Evolutionary conservation across 1,140 invertebrate species (phyloP), one percentile per base, ranked within the genome.

Genomic region (Bombus balteatus): DNA sequence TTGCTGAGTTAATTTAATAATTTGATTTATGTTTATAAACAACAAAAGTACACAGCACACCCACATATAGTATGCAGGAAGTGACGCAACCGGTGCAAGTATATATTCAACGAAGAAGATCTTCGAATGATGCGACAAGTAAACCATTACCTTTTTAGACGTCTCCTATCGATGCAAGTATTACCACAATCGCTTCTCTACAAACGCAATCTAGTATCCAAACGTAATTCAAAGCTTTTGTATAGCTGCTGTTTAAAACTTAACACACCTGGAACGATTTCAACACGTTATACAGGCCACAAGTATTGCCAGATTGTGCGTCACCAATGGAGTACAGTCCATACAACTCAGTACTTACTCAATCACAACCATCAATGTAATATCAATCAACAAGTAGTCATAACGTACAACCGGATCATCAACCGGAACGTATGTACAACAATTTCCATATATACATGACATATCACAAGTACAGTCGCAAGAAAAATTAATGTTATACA

Each of bases 141-240:
- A 98, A 98, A 92, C 95, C 98, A 4, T 95, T 98, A 71, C 97
- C 97, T 22, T 98, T 98, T 96, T 97, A 98, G 93, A 97, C 98
- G 94, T 96, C 97, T 90, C 98, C 98, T 59, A 95, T 98, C 78
- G 97, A 97, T 95, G 96, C 97, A 98, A 98, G 98, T 99, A 97
- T 96, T 79, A 94, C 95, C 81, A 92, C 89, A 71, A 83, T 57
- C n/a, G 89, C 71, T 37, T 77, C 80, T 22, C 76, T 81, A 10
- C 80, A 85, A 79, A 15, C 86, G 15, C 80, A 87, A 0, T 65
- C 71, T 18, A 92, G 28, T 65, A 83, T 92, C 76, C 88, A 90
- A 43, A 79, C 53, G 4, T 91, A 90, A 77, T 25, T 68, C 71
- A 62, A 57, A 75, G 1, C 4, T 28, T 83, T 57, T 12, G 10